Evolutionary conservation across 2,113 vertebrate species (phyloP).

Genomic region (Pachypanchax playfairii): DNA sequence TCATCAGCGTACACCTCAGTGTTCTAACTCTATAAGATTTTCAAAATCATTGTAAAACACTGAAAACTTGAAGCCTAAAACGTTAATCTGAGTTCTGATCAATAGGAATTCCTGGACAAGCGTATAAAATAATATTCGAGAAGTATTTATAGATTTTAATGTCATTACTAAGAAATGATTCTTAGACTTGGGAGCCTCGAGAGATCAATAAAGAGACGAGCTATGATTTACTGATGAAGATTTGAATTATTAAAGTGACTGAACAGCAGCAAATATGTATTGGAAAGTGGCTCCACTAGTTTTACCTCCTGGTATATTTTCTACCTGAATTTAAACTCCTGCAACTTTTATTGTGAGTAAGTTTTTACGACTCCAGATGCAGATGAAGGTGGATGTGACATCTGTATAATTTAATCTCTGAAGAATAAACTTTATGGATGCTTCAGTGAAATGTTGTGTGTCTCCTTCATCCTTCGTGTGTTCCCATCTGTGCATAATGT

Average conservation of each 20-base stretch:
- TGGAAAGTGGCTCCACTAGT: conserved; percentile 25
- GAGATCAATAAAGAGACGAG: conserved; percentile 16
- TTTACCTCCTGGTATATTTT: too few species aligned
- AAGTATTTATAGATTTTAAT: conserved; percentile 30
- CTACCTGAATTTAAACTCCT: too few species aligned
- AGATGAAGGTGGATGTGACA: too few species aligned
- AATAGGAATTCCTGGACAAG: background rate
- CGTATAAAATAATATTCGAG: background rate
- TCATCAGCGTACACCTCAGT: too few species aligned
- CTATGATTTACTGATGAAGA: conserved; percentile 32
- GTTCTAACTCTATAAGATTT: background rate
- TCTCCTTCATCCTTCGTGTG: background rate
- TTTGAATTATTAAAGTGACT: conserved; percentile 51
- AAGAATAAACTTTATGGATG: too few species aligned
- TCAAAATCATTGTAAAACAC: background rate
- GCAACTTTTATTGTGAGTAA: too few species aligned
- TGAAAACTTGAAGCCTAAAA: background rate
- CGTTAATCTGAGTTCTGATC: conserved; percentile 2
- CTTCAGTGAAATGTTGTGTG: background rate
- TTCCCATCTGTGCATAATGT: background rate
- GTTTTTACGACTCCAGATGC: too few species aligned
- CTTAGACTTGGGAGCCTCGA: background rate
- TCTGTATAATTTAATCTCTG: too few species aligned
- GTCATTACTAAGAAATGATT: conserved; percentile 40
- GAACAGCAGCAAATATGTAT: conserved; percentile 19